phyloP scores from a whole-genome alignment of 1,140 invertebrate species.

The Bradysia coprophila region DNA sequence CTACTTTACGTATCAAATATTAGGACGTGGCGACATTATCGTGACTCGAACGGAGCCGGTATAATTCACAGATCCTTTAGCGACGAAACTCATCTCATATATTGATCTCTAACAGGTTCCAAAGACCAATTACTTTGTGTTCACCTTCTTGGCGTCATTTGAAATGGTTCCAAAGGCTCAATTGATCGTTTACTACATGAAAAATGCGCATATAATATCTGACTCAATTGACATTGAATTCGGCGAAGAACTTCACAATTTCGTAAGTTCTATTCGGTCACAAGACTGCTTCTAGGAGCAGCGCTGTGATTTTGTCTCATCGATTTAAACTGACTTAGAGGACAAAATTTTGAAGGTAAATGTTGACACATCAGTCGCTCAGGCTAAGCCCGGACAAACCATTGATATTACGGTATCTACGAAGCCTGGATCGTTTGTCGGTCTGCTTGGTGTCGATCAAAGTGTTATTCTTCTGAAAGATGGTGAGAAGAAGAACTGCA shows the following conservation, averaged over 20 bases:
- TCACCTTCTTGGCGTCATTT: constrained; percentile 47
- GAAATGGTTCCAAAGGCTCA: constrained; percentile 72
- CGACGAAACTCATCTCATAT: too few relatives aligned
- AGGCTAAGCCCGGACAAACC: constrained; percentile 47
- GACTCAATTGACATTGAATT: constrained; percentile 67
- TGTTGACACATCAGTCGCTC: constrained; percentile 33
- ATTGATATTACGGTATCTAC: constrained; percentile 56
- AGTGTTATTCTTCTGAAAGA: constrained; percentile 55
- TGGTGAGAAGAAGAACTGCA: constrained; percentile 27
- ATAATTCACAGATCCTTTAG: too few relatives aligned
- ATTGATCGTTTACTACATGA: constrained; percentile 57
- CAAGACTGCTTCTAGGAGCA: too few relatives aligned
- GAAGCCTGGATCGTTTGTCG: constrained; percentile 72
- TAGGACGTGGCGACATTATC: constrained; percentile 78
- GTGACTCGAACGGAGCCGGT: constrained; percentile 44
- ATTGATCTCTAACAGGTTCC: constrained; percentile 15
- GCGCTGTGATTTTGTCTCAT: neutral
- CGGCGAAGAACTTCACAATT: constrained; percentile 57
- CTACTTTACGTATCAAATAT: constrained; percentile 60
- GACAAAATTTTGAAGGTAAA: constrained; percentile 27
- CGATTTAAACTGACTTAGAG: constrained; percentile 13
- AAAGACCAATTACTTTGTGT: constrained; percentile 22
- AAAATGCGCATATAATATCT: constrained; percentile 64
- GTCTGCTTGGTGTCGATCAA: constrained; percentile 74
- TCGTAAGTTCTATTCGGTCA: constrained; percentile 31